These are phyloP conservation scores for Phyllotreta striolata DNA, from an alignment of 2,888 invertebrate genomes.

Conservation along the genomic window DNA sequence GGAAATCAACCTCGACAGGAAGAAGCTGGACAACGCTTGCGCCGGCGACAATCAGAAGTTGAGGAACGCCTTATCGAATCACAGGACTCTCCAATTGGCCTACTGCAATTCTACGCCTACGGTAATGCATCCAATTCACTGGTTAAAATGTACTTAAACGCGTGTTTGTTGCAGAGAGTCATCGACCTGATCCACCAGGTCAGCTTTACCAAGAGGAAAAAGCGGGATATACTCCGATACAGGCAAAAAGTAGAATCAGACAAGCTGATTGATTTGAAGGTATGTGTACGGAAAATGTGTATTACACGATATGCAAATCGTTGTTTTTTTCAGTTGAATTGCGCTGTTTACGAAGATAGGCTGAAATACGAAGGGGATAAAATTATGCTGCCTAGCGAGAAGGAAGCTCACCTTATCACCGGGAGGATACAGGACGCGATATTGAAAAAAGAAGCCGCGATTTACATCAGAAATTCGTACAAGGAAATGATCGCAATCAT, in stretches of 20 bases:
- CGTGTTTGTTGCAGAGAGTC: constrained; percentile 63
- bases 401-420: constrained; percentile 67
- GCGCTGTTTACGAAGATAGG: constrained; percentile 65
- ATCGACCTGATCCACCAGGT: constrained; percentile 69
- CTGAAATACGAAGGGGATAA: constrained; percentile 61
- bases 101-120: constrained; percentile 61
- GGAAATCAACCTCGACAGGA: constrained; percentile 66
- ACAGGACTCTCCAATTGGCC: constrained; percentile 67
- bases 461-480: constrained; percentile 70
- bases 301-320: neutral
- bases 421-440: constrained; percentile 70
- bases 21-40: constrained; percentile 66
- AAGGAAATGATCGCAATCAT: constrained; percentile 69
- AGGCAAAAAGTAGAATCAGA: constrained; percentile 69
- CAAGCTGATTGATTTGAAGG: constrained; percentile 67
- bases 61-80: constrained; percentile 66
- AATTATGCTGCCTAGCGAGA: constrained; percentile 60
- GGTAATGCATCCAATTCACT: constrained; percentile 46
- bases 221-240: constrained; percentile 68
- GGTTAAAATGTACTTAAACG: constrained; percentile 3
- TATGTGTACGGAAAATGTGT: constrained; percentile 49
- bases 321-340: constrained; percentile 60
- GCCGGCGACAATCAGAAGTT: constrained; percentile 69
- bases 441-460: constrained; percentile 71
- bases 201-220: constrained; percentile 69